phyloP scores from a whole-genome alignment of 2,888 invertebrate species.

The Eudemis profundana region DNA sequence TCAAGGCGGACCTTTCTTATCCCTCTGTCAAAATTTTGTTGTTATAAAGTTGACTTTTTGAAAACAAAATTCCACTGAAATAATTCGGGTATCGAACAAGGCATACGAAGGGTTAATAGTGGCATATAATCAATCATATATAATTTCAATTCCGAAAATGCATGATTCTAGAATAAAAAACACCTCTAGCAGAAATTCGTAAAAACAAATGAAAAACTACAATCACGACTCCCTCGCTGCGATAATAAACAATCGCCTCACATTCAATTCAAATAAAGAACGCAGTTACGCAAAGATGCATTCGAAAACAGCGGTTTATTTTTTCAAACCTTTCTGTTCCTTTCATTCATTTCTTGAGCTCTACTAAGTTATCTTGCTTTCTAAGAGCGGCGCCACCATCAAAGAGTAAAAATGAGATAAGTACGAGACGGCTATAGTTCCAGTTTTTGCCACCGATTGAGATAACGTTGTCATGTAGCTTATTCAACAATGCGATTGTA shows the following conservation, averaged over 20 bases:
- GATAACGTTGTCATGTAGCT: conserved; percentile 55
- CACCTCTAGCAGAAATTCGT: no score
- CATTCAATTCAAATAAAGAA: conserved; percentile 73
- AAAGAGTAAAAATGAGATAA: neutral
- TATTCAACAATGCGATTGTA: conserved; percentile 57
- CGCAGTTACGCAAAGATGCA: conserved; percentile 77
- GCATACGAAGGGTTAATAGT: no score
- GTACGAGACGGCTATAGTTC: conserved; percentile 19
- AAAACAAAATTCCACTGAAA: no score
- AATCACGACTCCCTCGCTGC: conserved; percentile 31
- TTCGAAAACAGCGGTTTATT: conserved; percentile 65
- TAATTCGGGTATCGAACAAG: no score
- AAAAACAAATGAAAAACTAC: conserved; percentile 34
- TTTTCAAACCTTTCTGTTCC: conserved; percentile 59
- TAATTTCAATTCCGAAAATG: no score
- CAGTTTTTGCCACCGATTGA: conserved; percentile 22
- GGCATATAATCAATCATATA: no score
- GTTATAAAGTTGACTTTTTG: no score
- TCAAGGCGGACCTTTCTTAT: no score
- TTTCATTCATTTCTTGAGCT: conserved; percentile 64
- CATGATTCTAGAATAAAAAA: no score
- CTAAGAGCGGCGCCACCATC: conserved; percentile 20
- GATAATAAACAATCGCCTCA: conserved; percentile 49
- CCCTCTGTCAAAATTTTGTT: no score
- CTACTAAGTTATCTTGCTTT: conserved; percentile 8